Base-by-base conservation (phyloP, 2,888 invertebrate species). In the Chesias legatella region DNA sequence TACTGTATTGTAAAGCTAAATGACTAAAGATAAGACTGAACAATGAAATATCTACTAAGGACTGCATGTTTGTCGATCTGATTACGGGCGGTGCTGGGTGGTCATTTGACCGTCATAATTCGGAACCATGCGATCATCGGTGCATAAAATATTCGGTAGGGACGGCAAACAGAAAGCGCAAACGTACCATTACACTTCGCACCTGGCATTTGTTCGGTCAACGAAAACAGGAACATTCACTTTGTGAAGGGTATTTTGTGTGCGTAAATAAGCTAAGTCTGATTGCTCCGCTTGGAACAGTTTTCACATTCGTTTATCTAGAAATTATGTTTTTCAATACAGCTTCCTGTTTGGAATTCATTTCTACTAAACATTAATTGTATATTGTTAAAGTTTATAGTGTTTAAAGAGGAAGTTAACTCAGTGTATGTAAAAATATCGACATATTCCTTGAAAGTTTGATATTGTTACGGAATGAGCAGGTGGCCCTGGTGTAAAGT, bases 81-180 rank as follows among this genome's bases (percentile, higher is more conserved):
- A 86, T 86, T 85, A 80, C 62, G 54, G 53, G 50, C 59, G 63
- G 64, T 61, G 60, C 36, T 60, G 68, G 73, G 75, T 80, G 79
- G 72, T 64, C 86, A 86, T 77, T 81, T 89, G 88, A 85, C 89
- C 88, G 86, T 84, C 68, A 86, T 89, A 88, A 89, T 88, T 81
- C 63, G 62, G 78, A 73, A 62, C 67, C 73, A 67, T 73, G 71
- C 61, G 78, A 49, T 60, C 85, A 81, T 59, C 76, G 86, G 76
- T 67, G 88, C 88, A 83, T 88, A 81, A 86, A 88, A 88, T 85
- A 86, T 85, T 80, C 67, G 66, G 57, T 62, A 53, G 51, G 53
- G 63, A 61, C 56, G 58, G 58, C 67, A 61, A 67, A 60, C 61
- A 67, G 63, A 77, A 76, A 76, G 79, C 65, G 76, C 75, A 79